A percentile compares a stretch with the other conserved stretches of the same genome.
phyloP scores from a whole-genome alignment of 2,797 vertebrate species.

The Perodicticus potto region DNA sequence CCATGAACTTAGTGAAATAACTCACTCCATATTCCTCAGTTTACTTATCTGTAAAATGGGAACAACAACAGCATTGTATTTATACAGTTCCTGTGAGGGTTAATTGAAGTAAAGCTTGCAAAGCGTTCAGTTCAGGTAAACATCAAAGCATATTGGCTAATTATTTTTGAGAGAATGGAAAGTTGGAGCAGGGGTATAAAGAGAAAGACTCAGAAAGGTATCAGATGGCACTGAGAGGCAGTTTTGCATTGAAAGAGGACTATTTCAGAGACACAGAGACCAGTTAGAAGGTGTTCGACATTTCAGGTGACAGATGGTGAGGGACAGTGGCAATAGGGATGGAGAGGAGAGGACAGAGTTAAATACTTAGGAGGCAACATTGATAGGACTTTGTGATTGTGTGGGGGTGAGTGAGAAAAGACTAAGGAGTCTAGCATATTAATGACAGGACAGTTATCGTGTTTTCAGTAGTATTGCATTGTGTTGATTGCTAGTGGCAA shows the following conservation, averaged over 20 bases:
- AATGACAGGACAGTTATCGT: neutral
- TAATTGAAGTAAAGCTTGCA: slow-evolving; percentile 33
- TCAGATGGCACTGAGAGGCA: neutral
- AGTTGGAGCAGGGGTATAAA: neutral
- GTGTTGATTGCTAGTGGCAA: neutral
- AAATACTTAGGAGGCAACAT: neutral
- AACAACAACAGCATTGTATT: neutral
- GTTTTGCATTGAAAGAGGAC: neutral
- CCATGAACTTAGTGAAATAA: slow-evolving; percentile 7
- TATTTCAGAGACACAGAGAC: slow-evolving; percentile 13
- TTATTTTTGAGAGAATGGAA: slow-evolving; percentile 9
- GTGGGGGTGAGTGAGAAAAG: neutral
- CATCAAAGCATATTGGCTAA: neutral
- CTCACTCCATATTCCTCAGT: neutral
- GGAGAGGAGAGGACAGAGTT: slow-evolving; percentile 15
- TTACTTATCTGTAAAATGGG: slow-evolving; percentile 28
- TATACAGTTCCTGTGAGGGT: neutral
- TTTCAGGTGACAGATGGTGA: neutral
- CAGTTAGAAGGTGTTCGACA: neutral
- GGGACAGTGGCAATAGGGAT: neutral
- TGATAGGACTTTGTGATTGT: slow-evolving; percentile 4
- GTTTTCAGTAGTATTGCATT: neutral
- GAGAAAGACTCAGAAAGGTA: neutral
- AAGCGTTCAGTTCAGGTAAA: slow-evolving; percentile 18
- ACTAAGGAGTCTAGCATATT: neutral